These are phyloP conservation scores for Myodes glareolus DNA, from an alignment of 2,113 vertebrate species.

Conservation along the genomic window DNA sequence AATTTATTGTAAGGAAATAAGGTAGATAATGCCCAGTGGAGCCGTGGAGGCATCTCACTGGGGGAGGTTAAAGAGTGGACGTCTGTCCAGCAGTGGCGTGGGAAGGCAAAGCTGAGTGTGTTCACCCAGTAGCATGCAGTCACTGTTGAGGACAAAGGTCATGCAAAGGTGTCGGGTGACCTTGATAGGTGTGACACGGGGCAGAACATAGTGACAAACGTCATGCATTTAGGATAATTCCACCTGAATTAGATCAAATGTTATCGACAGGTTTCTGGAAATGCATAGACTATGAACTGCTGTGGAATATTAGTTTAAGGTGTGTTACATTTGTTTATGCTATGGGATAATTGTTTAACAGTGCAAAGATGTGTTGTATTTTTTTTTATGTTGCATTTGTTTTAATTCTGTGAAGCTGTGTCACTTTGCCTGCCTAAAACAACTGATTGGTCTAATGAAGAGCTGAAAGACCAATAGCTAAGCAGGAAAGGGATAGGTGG, in stretches of 20 bases:
- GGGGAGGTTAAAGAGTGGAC: background rate
- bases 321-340: background rate
- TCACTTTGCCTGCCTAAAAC: background rate
- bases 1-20: background rate
- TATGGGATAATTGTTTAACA: background rate
- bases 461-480: background rate
- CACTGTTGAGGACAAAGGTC: background rate
- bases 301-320: background rate
- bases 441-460: background rate
- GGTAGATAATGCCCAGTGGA: background rate
- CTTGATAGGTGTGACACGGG: background rate
- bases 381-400: background rate
- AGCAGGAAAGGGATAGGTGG: background rate
- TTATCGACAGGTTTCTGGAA: background rate
- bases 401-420: background rate
- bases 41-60: background rate
- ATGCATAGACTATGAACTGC: background rate
- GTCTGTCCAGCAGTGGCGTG: background rate
- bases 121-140: background rate
- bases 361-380: background rate
- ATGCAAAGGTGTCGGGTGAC: background rate
- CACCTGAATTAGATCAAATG: background rate
- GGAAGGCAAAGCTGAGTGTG: fast-evolving
- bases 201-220: background rate
- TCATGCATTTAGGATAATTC: background rate